Conservation (phyloP, 2,888 invertebrate species). For the Polyommatus icarus region DNA sequence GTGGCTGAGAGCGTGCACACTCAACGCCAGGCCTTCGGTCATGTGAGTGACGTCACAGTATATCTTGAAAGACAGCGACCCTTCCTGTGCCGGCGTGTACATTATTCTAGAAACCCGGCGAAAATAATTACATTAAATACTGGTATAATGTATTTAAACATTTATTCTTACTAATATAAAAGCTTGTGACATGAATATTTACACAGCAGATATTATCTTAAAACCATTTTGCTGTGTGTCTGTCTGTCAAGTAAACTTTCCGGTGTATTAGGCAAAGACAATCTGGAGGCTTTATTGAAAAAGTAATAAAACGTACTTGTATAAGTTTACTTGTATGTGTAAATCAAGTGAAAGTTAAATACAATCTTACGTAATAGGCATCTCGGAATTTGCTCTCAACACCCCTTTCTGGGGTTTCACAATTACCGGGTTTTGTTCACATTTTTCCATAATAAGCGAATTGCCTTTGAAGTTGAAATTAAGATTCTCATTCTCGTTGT, state of each 20-base stretch:
- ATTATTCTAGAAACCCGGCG: conserved; percentile 63
- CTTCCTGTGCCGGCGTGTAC: conserved; percentile 77
- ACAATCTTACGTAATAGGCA: conserved; percentile 71
- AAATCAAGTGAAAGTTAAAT: too few species aligned
- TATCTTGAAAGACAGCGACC: conserved; percentile 78
- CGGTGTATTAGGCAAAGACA: too few species aligned
- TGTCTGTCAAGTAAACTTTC: too few species aligned
- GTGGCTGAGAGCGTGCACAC: conserved; percentile 75
- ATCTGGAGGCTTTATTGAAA: too few species aligned
- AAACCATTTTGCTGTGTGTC: too few species aligned
- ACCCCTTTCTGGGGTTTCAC: conserved; percentile 75
- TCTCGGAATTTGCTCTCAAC: conserved; percentile 69
- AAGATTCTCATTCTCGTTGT: conserved; percentile 76
- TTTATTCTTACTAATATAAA: too few species aligned
- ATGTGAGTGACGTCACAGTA: conserved; percentile 77
- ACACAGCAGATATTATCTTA: too few species aligned
- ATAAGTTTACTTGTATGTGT: too few species aligned
- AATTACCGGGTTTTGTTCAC: conserved; percentile 73
- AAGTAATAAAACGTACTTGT: too few species aligned
- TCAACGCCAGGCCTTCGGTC: conserved; percentile 72
- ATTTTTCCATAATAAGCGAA: conserved; percentile 77
- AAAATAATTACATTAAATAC: neutral
- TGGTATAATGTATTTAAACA: too few species aligned
- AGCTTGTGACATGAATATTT: too few species aligned
- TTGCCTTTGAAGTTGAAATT: conserved; percentile 77